phyloP scores from a whole-genome alignment of 2,113 vertebrate species.

The Plecturocebus donacophilus region DNA sequence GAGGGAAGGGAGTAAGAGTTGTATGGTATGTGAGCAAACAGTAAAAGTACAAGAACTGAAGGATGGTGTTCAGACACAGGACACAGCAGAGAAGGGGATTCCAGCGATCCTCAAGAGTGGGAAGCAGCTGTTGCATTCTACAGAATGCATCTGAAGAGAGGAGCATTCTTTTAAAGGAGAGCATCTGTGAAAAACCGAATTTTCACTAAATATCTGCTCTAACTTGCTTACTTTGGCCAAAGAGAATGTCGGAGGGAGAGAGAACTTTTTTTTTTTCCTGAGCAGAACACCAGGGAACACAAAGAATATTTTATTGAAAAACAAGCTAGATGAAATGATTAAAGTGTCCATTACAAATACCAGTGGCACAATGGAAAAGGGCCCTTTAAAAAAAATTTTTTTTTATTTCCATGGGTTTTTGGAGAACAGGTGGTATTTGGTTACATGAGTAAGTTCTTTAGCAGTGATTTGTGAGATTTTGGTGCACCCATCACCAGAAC shows the following conservation, averaged over 20 bases:
- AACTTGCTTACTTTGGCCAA: background rate
- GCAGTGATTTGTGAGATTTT: too few relatives aligned
- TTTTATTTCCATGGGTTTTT: too few relatives aligned
- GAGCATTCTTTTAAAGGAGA: background rate
- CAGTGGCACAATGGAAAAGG: background rate
- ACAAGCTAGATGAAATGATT: background rate
- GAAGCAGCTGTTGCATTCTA: background rate
- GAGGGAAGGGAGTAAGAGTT: accelerated
- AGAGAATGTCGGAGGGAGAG: background rate
- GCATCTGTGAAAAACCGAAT: background rate
- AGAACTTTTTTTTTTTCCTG: background rate
- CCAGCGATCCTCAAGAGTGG: background rate
- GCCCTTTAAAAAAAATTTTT: too few relatives aligned
- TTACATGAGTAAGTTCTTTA: too few relatives aligned
- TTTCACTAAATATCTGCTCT: background rate
- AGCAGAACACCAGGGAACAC: background rate
- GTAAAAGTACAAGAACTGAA: accelerated
- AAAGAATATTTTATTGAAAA: background rate
- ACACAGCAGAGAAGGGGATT: background rate
- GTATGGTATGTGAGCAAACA: accelerated
- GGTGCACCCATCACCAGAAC: too few relatives aligned
- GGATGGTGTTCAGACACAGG: background rate
- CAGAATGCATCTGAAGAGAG: background rate
- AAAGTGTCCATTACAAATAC: background rate
- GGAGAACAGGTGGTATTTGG: too few relatives aligned